These are phyloP conservation scores for Cavia aperea DNA, from an alignment of 2,113 vertebrate genomes.

Conservation along the genomic window DNA sequence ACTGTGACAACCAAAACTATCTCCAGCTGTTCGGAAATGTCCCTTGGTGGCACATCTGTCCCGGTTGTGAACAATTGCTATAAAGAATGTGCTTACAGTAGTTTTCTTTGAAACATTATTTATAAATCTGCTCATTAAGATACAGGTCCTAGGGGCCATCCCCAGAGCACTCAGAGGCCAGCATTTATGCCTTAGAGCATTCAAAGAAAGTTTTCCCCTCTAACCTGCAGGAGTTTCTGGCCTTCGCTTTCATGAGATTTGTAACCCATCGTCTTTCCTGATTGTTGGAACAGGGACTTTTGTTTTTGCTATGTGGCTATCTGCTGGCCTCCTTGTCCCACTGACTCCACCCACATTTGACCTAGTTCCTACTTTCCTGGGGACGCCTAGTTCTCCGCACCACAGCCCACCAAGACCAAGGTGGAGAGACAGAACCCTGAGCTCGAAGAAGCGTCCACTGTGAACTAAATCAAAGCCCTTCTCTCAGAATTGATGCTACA, in stretches of 20 bases:
- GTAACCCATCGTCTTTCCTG: neutral
- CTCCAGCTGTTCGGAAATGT: neutral
- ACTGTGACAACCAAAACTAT: neutral
- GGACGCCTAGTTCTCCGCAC: neutral
- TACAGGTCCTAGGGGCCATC: neutral
- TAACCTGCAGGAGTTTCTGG: neutral
- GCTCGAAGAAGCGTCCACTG: neutral
- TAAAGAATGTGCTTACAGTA: neutral
- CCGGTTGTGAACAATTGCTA: neutral
- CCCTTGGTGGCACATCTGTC: neutral
- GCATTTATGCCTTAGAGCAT: neutral
- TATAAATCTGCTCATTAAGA: neutral
- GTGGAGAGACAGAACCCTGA: neutral
- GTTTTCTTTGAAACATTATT: slow-evolving; percentile 4
- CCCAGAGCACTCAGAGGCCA: neutral
- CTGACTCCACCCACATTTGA: neutral
- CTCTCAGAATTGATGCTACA: neutral
- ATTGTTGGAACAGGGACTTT: neutral
- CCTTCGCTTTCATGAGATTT: neutral
- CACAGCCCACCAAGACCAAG: neutral
- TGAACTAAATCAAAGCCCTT: neutral
- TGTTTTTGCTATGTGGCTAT: neutral
- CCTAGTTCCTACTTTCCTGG: neutral
- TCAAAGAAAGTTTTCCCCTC: neutral
- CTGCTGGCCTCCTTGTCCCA: neutral